A percentile compares a stretch with the other conserved stretches of the same genome.
These are phyloP conservation scores for Mastacembelus armatus DNA, from an alignment of 2,797 vertebrate species.

Conservation along the genomic window DNA sequence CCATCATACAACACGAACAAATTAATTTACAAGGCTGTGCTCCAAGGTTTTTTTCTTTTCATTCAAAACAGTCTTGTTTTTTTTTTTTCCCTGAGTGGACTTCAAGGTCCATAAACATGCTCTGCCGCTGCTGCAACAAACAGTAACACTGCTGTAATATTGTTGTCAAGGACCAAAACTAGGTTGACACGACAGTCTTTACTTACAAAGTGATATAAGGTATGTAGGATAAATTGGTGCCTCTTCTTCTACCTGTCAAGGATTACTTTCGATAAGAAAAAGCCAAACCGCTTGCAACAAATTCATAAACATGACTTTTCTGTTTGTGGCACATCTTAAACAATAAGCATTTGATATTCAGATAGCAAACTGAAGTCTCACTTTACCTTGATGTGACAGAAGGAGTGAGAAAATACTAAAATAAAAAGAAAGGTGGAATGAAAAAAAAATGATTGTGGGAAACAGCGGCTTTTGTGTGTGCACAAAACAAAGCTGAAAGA, in stretches of 20 bases:
- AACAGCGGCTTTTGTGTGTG: constrained; percentile 61
- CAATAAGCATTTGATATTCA: constrained; percentile 76
- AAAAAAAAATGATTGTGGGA: constrained; percentile 53
- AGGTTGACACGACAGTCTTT: constrained; percentile 64
- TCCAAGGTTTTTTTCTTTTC: constrained; percentile 85
- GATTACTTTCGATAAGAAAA: constrained; percentile 55
- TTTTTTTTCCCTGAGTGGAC: constrained; percentile 76
- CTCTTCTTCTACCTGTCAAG: constrained; percentile 48
- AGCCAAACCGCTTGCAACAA: constrained; percentile 43
- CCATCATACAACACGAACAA: constrained; percentile 99
- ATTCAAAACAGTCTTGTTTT: constrained; percentile 82
- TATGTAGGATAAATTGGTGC: constrained; percentile 33
- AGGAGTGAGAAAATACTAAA: constrained; percentile 57
- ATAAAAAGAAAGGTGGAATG: constrained; percentile 60
- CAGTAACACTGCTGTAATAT: constrained; percentile 76
- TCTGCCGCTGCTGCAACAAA: constrained; percentile 77
- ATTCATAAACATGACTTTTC: constrained; percentile 56
- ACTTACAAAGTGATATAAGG: constrained; percentile 41
- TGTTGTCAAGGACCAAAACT: constrained; percentile 72
- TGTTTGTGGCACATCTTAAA: constrained; percentile 61
- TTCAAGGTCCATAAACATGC: constrained; percentile 82
- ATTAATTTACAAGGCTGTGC: constrained; percentile 99
- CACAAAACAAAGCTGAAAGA: constrained; percentile 79
- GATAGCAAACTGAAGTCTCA: constrained; percentile 58
- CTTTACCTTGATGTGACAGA: constrained; percentile 77